Percentiles rank a stretch among this genome's conserved stretches.
These are phyloP conservation scores for Drosophila suzukii DNA, from an alignment of 1,140 invertebrate species.

Conservation along the genomic window DNA sequence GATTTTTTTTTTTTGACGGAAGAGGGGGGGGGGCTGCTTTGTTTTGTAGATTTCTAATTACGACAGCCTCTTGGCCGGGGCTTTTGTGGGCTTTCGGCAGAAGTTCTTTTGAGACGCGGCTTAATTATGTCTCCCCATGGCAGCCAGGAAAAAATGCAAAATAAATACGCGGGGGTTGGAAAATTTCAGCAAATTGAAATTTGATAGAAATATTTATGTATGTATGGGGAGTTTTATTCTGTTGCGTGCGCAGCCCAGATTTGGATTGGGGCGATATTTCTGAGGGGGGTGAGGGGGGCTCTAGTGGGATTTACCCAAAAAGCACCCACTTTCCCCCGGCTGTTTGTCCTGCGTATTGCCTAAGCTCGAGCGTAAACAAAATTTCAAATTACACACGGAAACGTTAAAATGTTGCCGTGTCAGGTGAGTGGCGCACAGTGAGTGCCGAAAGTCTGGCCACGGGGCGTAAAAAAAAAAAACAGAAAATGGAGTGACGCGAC, in stretches of 20 bases:
- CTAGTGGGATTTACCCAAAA: not conserved
- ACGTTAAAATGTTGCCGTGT: conserved; percentile 37
- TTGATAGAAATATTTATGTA: conserved; percentile 77
- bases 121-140: conserved; percentile 71
- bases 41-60: conserved; percentile 74
- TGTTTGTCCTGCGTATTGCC: conserved; percentile 46
- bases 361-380: conserved; percentile 75
- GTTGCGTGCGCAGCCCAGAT: conserved; percentile 46
- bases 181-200: conserved; percentile 79
- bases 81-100: conserved; percentile 69
- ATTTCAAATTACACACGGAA: conserved; percentile 66
- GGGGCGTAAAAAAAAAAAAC: conserved; percentile 15
- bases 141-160: conserved; percentile 31
- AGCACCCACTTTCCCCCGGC: conserved; percentile 10
- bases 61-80: conserved; percentile 43
- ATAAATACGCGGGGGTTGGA: conserved; percentile 5
- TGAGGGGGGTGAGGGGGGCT: not conserved
- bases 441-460: conserved; percentile 17
- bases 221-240: conserved; percentile 15
- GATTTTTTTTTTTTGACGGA: conserved; percentile 3
- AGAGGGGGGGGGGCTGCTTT: not conserved
- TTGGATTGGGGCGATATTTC: conserved; percentile 32
- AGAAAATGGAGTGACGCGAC: too few relatives aligned
- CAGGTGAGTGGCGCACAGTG: conserved; percentile 43
- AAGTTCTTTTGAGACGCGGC: conserved; percentile 61